Conservation (phyloP, 2,888 invertebrate genomes). For the Halictus ligatus region DNA sequence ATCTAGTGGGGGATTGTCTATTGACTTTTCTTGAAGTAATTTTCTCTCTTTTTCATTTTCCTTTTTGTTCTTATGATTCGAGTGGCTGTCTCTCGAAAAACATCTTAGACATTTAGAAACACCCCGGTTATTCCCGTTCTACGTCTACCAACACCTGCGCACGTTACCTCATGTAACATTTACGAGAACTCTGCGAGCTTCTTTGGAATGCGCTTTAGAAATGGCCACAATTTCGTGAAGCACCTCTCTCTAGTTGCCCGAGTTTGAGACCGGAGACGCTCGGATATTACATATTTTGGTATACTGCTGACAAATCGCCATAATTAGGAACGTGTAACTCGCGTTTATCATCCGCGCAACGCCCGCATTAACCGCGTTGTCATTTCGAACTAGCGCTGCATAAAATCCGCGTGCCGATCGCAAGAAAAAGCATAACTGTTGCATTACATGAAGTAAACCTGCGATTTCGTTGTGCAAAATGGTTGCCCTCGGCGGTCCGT, state of each 20-base stretch:
- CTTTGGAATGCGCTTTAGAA: constrained; percentile 15
- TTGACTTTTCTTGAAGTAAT: no score
- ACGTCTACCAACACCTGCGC: background rate
- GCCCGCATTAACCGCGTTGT: background rate
- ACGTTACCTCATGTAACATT: background rate
- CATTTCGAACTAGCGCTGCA: background rate
- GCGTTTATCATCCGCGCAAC: background rate
- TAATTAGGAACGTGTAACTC: constrained; percentile 4
- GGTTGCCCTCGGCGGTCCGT: no score
- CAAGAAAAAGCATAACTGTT: no score
- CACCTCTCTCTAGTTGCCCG: background rate
- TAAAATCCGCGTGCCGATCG: background rate
- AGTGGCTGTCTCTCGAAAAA: background rate
- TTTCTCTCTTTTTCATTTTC: background rate
- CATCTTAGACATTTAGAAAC: background rate
- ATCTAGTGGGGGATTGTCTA: no score
- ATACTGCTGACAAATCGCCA: background rate
- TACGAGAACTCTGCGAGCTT: background rate
- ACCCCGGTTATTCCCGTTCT: background rate
- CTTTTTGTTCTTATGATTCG: background rate
- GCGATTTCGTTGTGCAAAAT: background rate
- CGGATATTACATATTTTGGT: background rate
- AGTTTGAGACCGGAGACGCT: background rate
- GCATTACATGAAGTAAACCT: no score
- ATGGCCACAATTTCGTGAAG: background rate